Evolutionary conservation across 1,140 invertebrate species (phyloP).

Genomic region (Drosophila baimaii): DNA sequence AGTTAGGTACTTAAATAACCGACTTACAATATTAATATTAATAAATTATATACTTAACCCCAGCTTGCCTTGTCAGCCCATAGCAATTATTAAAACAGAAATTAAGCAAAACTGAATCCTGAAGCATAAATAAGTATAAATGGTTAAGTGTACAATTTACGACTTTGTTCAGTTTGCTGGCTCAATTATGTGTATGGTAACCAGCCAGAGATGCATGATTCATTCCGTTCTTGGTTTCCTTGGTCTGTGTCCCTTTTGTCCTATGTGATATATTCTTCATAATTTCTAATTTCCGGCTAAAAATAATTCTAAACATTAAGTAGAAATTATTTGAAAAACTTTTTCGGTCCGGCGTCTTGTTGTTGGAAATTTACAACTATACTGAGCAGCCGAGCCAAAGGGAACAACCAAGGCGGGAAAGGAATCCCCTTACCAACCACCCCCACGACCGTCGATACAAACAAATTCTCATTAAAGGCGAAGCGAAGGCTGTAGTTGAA

Average conservation of each 20-base stretch:
- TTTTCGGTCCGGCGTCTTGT: conserved; percentile 44
- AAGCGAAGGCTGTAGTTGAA: conserved; percentile 53
- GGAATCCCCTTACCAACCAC: conserved; percentile 17
- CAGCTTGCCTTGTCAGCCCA: background rate
- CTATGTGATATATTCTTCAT: conserved; percentile 75
- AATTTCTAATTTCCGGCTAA: conserved; percentile 75
- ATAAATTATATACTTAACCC: conserved; percentile 29
- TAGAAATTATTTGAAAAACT: conserved; percentile 79
- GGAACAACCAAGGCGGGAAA: background rate
- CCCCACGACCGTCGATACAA: conserved; percentile 72
- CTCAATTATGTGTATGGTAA: conserved; percentile 49
- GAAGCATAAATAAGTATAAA: conserved; percentile 46
- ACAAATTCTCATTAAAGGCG: conserved; percentile 81
- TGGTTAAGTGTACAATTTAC: conserved; percentile 71
- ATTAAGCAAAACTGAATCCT: conserved; percentile 24
- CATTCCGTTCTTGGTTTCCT: conserved; percentile 27
- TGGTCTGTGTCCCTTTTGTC: conserved; percentile 32
- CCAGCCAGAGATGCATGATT: conserved; percentile 49
- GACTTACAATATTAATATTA: background rate
- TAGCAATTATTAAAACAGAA: conserved; percentile 14
- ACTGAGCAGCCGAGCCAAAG: conserved; percentile 21
- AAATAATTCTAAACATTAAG: conserved; percentile 83
- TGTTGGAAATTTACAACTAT: conserved; percentile 74
- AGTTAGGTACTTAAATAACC: background rate
- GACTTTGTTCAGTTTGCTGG: conserved; percentile 54